A percentile compares a stretch with the other conserved stretches of the same genome.
Evolutionary conservation across 2,888 invertebrate species (phyloP).

Genomic region (Psococerastis gibbosa): DNA sequence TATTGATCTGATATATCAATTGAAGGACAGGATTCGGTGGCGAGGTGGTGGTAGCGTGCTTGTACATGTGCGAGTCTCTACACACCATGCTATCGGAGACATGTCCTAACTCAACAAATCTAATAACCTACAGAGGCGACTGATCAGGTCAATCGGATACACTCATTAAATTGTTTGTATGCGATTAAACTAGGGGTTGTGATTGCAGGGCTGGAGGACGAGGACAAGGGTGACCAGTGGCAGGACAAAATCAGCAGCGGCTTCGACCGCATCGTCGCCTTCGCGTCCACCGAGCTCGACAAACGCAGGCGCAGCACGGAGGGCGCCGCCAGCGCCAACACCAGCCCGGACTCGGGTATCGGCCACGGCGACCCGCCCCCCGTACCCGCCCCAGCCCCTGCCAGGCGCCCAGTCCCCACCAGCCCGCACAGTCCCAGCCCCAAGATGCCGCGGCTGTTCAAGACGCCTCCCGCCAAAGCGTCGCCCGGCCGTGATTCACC

Average conservation of each 20-base stretch:
- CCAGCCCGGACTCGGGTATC: constrained; percentile 72
- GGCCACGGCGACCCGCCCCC: constrained; percentile 45
- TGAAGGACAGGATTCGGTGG: too few relatives aligned
- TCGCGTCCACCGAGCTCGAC: constrained; percentile 80
- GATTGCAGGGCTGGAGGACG: constrained; percentile 33
- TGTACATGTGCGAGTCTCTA: too few relatives aligned
- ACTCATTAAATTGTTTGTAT: too few relatives aligned
- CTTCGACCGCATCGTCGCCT: constrained; percentile 83
- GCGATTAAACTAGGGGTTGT: too few relatives aligned
- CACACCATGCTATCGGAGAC: too few relatives aligned
- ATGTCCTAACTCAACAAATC: too few relatives aligned
- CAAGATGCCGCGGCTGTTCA: constrained; percentile 22
- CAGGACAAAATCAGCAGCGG: constrained; percentile 83
- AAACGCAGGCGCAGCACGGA: constrained; percentile 69
- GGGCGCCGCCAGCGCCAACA: constrained; percentile 55
- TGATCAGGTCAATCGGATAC: too few relatives aligned
- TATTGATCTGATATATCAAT: too few relatives aligned
- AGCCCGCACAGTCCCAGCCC: neutral
- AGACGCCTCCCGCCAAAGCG: constrained; percentile 26
- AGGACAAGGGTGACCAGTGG: constrained; percentile 67
- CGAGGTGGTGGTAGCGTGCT: too few relatives aligned
- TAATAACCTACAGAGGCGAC: too few relatives aligned
- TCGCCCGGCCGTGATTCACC: constrained; percentile 32
- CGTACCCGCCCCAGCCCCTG: constrained; percentile 23
- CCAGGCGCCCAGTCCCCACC: constrained; percentile 18